phyloP scores from a whole-genome alignment of 2,113 vertebrate genomes.

The Erythrocercus mccallii region DNA sequence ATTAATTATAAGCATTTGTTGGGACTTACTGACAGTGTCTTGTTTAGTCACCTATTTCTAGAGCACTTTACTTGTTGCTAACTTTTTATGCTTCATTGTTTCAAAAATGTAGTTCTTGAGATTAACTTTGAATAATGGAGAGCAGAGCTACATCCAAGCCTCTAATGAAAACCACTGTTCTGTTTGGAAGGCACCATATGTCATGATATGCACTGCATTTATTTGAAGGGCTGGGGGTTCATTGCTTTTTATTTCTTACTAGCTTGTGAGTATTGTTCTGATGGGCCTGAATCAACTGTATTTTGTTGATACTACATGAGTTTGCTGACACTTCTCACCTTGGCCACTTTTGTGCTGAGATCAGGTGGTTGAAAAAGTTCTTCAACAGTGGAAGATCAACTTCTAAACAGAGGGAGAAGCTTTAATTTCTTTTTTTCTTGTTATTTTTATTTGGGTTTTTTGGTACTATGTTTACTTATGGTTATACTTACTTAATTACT shows the following conservation, averaged over 20 bases:
- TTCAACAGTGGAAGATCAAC: background rate
- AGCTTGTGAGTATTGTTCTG: background rate
- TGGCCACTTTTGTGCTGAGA: background rate
- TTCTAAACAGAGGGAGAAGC: background rate
- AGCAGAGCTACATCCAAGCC: background rate
- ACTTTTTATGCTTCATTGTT: background rate
- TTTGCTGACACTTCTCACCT: background rate
- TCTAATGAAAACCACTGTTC: background rate
- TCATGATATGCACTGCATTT: background rate
- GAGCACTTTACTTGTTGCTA: background rate
- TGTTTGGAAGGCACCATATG: background rate
- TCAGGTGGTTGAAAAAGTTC: background rate
- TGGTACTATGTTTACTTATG: background rate
- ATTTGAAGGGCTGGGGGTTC: background rate
- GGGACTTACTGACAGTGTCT: background rate
- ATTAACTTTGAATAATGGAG: background rate
- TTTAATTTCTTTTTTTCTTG: background rate
- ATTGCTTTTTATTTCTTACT: background rate
- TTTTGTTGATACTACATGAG: background rate
- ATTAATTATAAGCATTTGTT: background rate
- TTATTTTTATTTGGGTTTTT: background rate
- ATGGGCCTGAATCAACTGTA: background rate
- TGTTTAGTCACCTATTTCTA: background rate
- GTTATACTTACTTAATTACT: background rate
- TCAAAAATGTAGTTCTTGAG: background rate